These are phyloP conservation scores for Drosophila pruinosa DNA, from an alignment of 1,140 invertebrate species.

Conservation along the genomic window DNA sequence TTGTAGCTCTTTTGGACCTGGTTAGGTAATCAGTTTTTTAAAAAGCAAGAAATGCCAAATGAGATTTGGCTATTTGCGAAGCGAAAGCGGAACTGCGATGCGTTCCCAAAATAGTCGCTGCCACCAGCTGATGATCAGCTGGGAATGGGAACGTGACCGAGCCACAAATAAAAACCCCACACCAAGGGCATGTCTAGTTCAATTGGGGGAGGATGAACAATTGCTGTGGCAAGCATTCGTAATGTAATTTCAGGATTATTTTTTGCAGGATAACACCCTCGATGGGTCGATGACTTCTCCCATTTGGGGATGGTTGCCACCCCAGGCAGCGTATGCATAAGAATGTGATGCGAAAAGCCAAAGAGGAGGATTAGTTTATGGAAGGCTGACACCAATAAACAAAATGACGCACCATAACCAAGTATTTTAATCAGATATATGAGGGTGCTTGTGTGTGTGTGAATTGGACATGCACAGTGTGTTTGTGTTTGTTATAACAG, in stretches of 20 bases:
- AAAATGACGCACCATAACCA: constrained; percentile 12
- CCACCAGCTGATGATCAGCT: constrained; percentile 13
- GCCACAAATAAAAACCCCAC: not conserved
- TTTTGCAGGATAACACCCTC: not conserved
- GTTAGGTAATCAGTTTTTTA: constrained; percentile 6
- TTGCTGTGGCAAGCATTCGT: too few species aligned
- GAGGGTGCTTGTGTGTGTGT: constrained; percentile 1
- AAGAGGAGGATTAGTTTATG: not conserved
- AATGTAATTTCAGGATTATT: not conserved
- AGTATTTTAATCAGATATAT: not conserved
- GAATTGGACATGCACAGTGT: constrained; percentile 4
- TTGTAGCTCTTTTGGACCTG: constrained; percentile 6
- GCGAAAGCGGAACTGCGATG: constrained; percentile 38
- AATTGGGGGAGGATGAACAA: not conserved
- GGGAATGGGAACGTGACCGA: not conserved
- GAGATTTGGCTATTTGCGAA: not conserved
- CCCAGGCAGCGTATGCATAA: not conserved
- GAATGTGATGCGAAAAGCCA: not conserved
- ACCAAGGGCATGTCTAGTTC: not conserved
- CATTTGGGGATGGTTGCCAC: not conserved
- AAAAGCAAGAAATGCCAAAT: not conserved
- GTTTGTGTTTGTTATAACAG: constrained; percentile 62
- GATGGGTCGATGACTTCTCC: not conserved
- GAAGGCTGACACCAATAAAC: not conserved
- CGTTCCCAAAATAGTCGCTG: constrained; percentile 23